Evolutionary conservation across 2,113 vertebrate species (phyloP).

Genomic region (Clinocottus analis): DNA sequence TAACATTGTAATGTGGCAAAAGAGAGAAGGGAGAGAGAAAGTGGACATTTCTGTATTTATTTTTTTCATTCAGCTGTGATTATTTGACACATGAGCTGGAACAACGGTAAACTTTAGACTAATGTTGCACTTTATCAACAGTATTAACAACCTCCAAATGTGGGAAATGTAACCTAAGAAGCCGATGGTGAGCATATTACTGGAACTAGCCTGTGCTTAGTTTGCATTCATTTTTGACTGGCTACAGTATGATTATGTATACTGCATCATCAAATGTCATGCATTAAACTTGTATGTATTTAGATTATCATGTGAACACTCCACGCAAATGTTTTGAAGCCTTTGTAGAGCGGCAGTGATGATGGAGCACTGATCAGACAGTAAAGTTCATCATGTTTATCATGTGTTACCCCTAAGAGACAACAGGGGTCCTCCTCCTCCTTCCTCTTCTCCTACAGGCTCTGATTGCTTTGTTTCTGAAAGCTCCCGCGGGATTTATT

Average conservation of each 20-base stretch:
- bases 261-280: constrained; percentile 28
- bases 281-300: constrained; percentile 34
- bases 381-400: neutral
- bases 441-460: neutral
- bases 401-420: constrained; percentile 40
- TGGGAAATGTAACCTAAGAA: constrained; percentile 23
- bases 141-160: constrained; percentile 50
- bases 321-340: constrained; percentile 6
- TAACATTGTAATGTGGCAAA: constrained; percentile 23
- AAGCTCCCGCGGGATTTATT: constrained; percentile 57
- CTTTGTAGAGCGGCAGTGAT: neutral
- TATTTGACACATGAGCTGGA: constrained; percentile 33
- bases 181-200: constrained; percentile 2
- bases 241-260: constrained; percentile 4
- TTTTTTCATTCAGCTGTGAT: neutral
- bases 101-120: constrained; percentile 21
- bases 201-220: constrained; percentile 20
- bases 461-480: constrained; percentile 40
- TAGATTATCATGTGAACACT: constrained; percentile 35
- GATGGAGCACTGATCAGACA: neutral
- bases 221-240: constrained; percentile 38
- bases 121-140: constrained; percentile 70
- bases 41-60: neutral
- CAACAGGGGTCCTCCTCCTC: constrained; percentile 72
- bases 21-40: constrained; percentile 15